Base-by-base conservation (phyloP, 2,888 invertebrate species). In the Hirtodrosophila cameraria region DNA sequence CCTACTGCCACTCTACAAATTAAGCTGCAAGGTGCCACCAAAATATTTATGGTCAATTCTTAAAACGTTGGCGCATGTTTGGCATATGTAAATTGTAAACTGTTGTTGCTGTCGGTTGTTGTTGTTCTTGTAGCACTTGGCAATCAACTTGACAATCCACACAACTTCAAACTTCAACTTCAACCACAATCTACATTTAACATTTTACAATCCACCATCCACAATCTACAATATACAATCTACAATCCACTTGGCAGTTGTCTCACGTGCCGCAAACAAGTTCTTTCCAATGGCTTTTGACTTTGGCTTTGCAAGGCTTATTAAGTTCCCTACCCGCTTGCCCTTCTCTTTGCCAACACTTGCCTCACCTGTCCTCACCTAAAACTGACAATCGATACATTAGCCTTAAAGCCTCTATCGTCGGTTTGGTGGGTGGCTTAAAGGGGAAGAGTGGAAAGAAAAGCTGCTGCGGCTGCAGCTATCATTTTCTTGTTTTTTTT, bases 21-120 rank as follows among this genome's bases (percentile, higher is more conserved):
- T 33, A n/a, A n/a, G 23, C 13, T 53, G 30, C 16, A 42, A 57
- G 46, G 46, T 52, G 67, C 45, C 53, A 53, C 39, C 55, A 58
- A 45, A 67, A 48, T 73, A 75, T 76, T 71, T 74, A 76, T 79
- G 75, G 54, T 49, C 60, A 71, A 74, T 78, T 81, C 73, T 68
- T 42, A 36, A 69, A 64, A 12, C 52, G 67, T n/a, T 27, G 59
- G 58, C 60, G 64, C 81, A 78, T 79, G 79, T 45, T 68, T 61
- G 41, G 79, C 81, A 79, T 81, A 76, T 75, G 70, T 68, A 75
- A 75, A 70, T 33, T 27, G 15, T 28, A 23, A 20, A 30, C 20
- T 23, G 30, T 30, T n/a, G 9, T 31, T n/a, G 11, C 45, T 1
- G n/a, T n/a, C n/a, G n/a, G n/a, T n/a, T n/a, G n/a, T n/a, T n/a